phyloP scores from a whole-genome alignment of 2,113 vertebrate genomes.

The Varanus komodoensis region DNA sequence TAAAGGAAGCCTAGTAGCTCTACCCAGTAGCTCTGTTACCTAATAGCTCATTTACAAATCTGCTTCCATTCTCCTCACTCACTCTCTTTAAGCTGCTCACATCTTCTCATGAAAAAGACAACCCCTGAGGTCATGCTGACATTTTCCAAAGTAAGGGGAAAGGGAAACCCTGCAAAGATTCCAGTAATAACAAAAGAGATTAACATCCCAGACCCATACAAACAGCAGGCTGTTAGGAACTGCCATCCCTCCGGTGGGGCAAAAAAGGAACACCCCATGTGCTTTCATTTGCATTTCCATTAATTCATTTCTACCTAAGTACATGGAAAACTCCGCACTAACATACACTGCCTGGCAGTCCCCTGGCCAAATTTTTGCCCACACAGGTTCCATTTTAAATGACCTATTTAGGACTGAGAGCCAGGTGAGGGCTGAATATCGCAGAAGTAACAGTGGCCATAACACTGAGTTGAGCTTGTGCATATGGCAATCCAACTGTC shows the following conservation, averaged over 20 bases:
- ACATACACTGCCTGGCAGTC: not conserved
- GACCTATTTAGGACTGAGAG: not conserved
- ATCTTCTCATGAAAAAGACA: not conserved
- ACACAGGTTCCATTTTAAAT: not conserved
- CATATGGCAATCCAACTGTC: not conserved
- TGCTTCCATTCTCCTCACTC: not conserved
- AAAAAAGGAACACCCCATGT: not conserved
- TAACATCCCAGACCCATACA: not conserved
- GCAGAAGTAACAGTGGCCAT: not conserved
- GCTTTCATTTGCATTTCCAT: not conserved
- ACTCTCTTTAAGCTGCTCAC: not conserved
- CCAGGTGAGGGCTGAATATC: too few relatives aligned
- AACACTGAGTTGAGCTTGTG: not conserved
- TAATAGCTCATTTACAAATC: not conserved
- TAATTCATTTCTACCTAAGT: not conserved
- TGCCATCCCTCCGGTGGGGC: not conserved
- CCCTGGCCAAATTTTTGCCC: not conserved
- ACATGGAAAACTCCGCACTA: not conserved
- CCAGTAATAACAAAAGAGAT: not conserved
- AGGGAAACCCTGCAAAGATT: not conserved
- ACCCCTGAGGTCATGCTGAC: not conserved
- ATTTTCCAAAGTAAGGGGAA: not conserved
- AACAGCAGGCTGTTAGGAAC: not conserved
- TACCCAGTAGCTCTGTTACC: not conserved
- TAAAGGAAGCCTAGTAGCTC: too few relatives aligned